phyloP scores from a whole-genome alignment of 1,140 invertebrate species.

The Papilio dardanus region DNA sequence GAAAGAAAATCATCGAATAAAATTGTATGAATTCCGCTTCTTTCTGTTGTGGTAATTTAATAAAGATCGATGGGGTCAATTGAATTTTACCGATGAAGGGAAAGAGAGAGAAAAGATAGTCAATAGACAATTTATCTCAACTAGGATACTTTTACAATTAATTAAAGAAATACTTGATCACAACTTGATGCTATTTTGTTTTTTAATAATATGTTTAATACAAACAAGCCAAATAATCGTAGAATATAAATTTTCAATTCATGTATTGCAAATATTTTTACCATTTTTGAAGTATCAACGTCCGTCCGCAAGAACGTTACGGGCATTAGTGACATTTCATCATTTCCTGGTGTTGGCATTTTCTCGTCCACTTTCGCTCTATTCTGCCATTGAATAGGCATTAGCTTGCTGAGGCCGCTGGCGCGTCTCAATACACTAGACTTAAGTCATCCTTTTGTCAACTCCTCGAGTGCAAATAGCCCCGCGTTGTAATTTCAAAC shows the following conservation, averaged over 20 bases:
- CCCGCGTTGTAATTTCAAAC: slow-evolving; percentile 65
- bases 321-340: neutral
- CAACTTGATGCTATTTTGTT: too few species aligned
- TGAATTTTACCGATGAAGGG: slow-evolving; percentile 43
- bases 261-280: too few species aligned
- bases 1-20: slow-evolving; percentile 27
- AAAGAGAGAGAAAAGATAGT: slow-evolving; percentile 25
- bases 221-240: too few species aligned
- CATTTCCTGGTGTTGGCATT: slow-evolving; percentile 33
- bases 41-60: slow-evolving; percentile 40
- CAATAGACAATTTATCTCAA: neutral
- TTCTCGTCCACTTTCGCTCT: slow-evolving; percentile 44
- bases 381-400: slow-evolving; percentile 47
- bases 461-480: slow-evolving; percentile 64
- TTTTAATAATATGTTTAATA: too few species aligned
- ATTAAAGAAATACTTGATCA: neutral
- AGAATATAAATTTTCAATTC: too few species aligned
- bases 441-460: slow-evolving; percentile 47
- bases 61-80: slow-evolving; percentile 47
- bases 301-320: neutral
- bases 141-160: neutral
- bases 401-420: slow-evolving; percentile 40
- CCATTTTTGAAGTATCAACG: too few species aligned
- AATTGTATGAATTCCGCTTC: slow-evolving; percentile 15
- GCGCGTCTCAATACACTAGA: slow-evolving; percentile 48